These are phyloP conservation scores for Bursaphelenchus mucronatus DNA, from an alignment of 1,140 invertebrate genomes.

Conservation along the genomic window DNA sequence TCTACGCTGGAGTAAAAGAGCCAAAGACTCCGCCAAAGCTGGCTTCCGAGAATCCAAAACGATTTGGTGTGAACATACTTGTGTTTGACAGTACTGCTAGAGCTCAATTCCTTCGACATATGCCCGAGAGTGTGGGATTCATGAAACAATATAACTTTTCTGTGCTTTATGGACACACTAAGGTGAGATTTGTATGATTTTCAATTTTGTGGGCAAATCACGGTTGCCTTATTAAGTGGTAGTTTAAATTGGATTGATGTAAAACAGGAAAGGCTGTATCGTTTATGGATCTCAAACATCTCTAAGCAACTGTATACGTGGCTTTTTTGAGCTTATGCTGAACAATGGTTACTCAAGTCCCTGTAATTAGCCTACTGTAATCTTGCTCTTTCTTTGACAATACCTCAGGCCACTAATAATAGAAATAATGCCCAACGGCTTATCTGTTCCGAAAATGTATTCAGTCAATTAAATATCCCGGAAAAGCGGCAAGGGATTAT, in stretches of 20 bases:
- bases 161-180: conserved; percentile 49
- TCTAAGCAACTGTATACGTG: conserved; percentile 10
- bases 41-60: not conserved
- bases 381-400: too few relatives aligned
- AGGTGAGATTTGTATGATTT: conserved; percentile 36
- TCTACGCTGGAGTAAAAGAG: conserved; percentile 19
- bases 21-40: conserved; percentile 21
- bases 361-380: too few relatives aligned
- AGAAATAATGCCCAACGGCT: too few relatives aligned
- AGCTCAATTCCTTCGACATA: conserved; percentile 49
- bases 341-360: too few relatives aligned
- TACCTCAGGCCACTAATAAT: too few relatives aligned
- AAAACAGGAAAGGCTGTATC: not conserved
- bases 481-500: too few relatives aligned
- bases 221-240: not conserved
- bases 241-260: not conserved
- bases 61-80: too few relatives aligned
- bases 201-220: conserved; percentile 17
- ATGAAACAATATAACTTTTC: conserved; percentile 47
- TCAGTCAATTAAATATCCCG: too few relatives aligned
- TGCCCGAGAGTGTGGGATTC: conserved; percentile 52
- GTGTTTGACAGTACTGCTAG: conserved; percentile 44
- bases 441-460: too few relatives aligned
- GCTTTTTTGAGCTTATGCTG: not conserved
- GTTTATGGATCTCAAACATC: not conserved